A percentile compares a stretch with the other conserved stretches of the same genome.
phyloP scores from a whole-genome alignment of 1,140 invertebrate species.

The Bombus waltoni region DNA sequence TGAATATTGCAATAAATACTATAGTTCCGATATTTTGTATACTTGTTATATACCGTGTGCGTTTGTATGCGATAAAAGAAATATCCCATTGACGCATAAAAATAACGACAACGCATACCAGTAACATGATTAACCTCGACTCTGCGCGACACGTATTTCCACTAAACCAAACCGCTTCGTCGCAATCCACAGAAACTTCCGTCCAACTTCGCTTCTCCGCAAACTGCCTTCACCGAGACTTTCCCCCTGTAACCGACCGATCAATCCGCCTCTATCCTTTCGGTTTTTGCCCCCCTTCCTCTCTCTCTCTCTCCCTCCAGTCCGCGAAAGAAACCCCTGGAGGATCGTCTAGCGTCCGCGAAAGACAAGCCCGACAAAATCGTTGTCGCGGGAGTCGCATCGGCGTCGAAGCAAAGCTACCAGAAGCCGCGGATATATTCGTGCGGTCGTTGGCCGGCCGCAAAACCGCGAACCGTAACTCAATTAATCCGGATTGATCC shows the following conservation, averaged over 20 bases:
- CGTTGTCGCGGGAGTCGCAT: constrained; percentile 20
- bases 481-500: constrained; percentile 80
- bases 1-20: no score
- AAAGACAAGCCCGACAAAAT: constrained; percentile 26
- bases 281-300: background rate
- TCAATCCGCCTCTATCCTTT: background rate
- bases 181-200: no score
- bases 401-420: constrained; percentile 39
- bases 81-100: no score
- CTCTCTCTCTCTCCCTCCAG: no score
- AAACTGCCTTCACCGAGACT: background rate
- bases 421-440: constrained; percentile 70
- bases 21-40: no score
- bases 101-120: no score
- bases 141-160: no score
- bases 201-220: no score
- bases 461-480: constrained; percentile 77
- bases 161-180: no score
- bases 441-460: constrained; percentile 72
- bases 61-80: no score
- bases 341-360: background rate
- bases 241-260: background rate
- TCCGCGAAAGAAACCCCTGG: background rate
- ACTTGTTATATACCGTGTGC: no score
- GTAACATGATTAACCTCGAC: no score